These are phyloP conservation scores for Tillus elongatus DNA, from an alignment of 2,888 invertebrate species.

Conservation along the genomic window DNA sequence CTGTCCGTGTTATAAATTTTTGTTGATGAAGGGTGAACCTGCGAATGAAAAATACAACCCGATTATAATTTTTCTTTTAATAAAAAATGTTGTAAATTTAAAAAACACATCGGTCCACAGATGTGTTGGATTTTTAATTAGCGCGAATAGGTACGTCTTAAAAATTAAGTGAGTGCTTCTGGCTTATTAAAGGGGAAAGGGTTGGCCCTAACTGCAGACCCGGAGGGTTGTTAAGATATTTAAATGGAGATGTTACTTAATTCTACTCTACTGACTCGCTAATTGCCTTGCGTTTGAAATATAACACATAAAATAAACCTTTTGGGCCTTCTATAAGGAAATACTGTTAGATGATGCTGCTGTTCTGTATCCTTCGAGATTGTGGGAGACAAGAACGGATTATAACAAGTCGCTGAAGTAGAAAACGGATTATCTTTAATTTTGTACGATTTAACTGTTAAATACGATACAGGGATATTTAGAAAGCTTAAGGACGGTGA, in stretches of 20 bases:
- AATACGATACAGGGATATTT: no score
- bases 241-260: slow-evolving; percentile 43
- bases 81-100: slow-evolving; percentile 22
- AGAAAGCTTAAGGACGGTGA: no score
- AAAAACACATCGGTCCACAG: slow-evolving; percentile 32
- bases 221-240: slow-evolving; percentile 37
- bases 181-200: slow-evolving; percentile 22
- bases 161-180: slow-evolving; percentile 23
- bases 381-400: no score
- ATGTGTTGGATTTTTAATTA: slow-evolving; percentile 38
- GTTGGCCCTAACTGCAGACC: slow-evolving; percentile 16
- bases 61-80: no score
- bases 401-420: no score
- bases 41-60: no score
- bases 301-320: slow-evolving; percentile 39
- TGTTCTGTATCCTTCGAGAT: no score
- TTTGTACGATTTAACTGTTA: no score
- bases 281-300: slow-evolving; percentile 40
- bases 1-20: no score
- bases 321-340: slow-evolving; percentile 18
- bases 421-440: no score
- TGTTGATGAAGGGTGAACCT: no score
- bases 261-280: slow-evolving; percentile 42
- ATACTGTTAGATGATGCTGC: no score
- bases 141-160: slow-evolving; percentile 31